Conservation (phyloP, 2,888 invertebrate species). For the Folsomia manolachei region DNA sequence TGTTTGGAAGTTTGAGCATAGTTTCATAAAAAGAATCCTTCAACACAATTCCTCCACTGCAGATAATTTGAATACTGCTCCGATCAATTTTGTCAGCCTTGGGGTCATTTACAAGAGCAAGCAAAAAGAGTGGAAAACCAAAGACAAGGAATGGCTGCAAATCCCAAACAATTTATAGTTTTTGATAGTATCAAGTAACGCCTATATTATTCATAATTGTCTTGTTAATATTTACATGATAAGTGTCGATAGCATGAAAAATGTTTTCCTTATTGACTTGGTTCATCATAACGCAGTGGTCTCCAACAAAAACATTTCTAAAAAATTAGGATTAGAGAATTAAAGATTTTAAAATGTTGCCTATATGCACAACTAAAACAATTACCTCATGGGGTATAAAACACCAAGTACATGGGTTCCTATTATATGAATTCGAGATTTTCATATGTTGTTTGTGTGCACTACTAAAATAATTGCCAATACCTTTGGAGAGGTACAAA, state of each 20-base stretch:
- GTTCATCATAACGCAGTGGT: slow-evolving; percentile 45
- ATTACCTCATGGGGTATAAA: slow-evolving; percentile 46
- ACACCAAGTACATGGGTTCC: slow-evolving; percentile 47
- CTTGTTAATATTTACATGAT: slow-evolving; percentile 16
- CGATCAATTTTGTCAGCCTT: slow-evolving; percentile 42
- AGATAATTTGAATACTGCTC: slow-evolving; percentile 36
- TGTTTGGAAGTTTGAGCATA: slow-evolving; percentile 7
- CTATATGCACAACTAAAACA: too few relatives aligned
- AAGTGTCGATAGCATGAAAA: slow-evolving; percentile 45
- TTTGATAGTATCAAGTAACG: background rate
- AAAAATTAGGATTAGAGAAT: too few relatives aligned
- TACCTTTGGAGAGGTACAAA: slow-evolving; percentile 40
- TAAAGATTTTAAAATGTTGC: too few relatives aligned
- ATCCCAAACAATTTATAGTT: slow-evolving; percentile 1
- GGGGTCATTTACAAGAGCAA: slow-evolving; percentile 39
- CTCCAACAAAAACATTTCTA: slow-evolving; percentile 42
- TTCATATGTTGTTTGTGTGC: background rate
- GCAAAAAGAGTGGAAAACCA: slow-evolving; percentile 45
- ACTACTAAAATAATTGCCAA: background rate
- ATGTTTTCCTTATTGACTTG: slow-evolving; percentile 46
- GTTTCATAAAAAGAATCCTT: slow-evolving; percentile 35
- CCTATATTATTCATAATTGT: background rate
- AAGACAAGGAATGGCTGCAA: slow-evolving; percentile 42
- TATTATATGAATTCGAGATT: background rate
- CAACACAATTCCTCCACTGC: slow-evolving; percentile 44